Base-by-base conservation (phyloP, 2,797 vertebrate species). In the Philypnodon macrostomus region DNA sequence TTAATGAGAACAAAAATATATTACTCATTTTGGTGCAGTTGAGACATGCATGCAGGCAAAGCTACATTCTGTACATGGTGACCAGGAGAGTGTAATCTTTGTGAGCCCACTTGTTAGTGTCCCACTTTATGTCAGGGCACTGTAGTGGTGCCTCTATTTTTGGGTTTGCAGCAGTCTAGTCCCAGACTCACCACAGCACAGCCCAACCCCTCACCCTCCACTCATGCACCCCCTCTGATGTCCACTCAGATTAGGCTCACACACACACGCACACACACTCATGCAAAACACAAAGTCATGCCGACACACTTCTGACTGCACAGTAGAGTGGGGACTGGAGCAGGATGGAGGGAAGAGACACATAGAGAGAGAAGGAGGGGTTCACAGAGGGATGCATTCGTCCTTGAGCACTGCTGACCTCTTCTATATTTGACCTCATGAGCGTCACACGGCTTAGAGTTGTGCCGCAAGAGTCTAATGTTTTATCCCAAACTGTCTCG, bases 181-280 rank as follows among this genome's bases (percentile, higher is more conserved):
- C 70, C 0, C 42, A 68, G 50, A 63, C 72, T 76, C 73, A 58
- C 75, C 73, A 23, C 48, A 17, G 53, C 53, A 55, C 54, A 50
- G 45, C 47, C 52, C 56, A 52, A 59, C 66, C 65, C 59, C 64
- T 51, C 56, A 74, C 64, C 68, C 72, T 50, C 47, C 56, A 42
- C 58, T 56, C 45, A 54, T 54, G 35, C 56, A 62, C 60, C 59
- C 68, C 52, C 49, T 37, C 21, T 34, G 40, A 68, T 58, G 79
- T 84, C 81, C 58, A 37, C 47, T 81, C 75, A 55, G 50, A 81
- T 86, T 76, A 85, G 61, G 29, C 64, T 82, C 79, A 71, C 67
- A 40, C 53, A 54, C 29, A 24, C 49, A 26, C 45, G 47, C 38
- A 23, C 23, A 15, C 59, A 55, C 46, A 39, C 52, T 12, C 39